phyloP scores from a whole-genome alignment of 2,113 vertebrate genomes.

The Urocolius indicus region DNA sequence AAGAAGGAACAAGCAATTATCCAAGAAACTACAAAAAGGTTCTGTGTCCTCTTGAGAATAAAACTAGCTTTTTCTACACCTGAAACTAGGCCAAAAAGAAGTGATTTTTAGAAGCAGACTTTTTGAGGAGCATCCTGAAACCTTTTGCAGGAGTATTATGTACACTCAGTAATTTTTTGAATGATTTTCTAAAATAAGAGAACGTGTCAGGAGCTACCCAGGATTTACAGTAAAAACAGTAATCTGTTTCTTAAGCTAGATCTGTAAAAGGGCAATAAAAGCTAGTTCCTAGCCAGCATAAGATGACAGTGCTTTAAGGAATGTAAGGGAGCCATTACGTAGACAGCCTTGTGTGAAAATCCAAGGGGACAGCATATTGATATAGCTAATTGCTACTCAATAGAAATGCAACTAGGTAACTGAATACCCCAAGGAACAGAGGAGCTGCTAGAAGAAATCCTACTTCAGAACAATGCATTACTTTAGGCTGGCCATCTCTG shows the following conservation, averaged over 20 bases:
- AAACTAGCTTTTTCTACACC: neutral
- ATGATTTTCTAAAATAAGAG: neutral
- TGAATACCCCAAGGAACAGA: neutral
- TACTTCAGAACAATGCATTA: neutral
- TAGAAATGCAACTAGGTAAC: neutral
- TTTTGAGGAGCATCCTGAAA: neutral
- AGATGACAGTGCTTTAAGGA: neutral
- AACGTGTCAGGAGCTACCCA: neutral
- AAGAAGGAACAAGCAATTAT: neutral
- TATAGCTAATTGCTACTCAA: neutral
- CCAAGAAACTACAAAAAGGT: neutral
- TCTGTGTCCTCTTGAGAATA: neutral
- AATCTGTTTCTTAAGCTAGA: neutral
- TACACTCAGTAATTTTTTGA: neutral
- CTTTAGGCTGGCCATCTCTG: neutral
- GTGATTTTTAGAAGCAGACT: neutral
- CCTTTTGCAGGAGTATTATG: neutral
- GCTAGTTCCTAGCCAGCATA: neutral
- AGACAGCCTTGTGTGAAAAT: neutral
- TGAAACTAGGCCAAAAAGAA: neutral
- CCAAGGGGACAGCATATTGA: neutral
- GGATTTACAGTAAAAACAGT: neutral
- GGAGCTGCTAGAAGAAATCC: neutral
- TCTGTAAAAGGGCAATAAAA: neutral
- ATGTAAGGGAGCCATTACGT: neutral